These are phyloP conservation scores for Callipepla squamata DNA, from an alignment of 2,113 vertebrate species.

Conservation along the genomic window DNA sequence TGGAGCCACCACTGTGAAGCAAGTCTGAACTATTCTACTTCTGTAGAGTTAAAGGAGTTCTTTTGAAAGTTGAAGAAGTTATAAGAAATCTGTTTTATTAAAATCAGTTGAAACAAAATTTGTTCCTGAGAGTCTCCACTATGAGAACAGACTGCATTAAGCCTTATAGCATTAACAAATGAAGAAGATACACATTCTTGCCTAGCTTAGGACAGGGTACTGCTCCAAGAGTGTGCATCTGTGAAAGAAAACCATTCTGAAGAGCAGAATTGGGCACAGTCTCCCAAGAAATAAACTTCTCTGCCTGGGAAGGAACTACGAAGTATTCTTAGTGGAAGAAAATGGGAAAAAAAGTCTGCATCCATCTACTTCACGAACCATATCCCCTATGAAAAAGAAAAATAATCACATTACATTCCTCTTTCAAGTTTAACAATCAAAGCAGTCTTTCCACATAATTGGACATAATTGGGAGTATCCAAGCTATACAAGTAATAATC, in stretches of 20 bases:
- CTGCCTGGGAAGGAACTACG: background rate
- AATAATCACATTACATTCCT: background rate
- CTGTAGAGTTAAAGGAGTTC: conserved; percentile 1
- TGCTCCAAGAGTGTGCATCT: background rate
- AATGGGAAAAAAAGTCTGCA: background rate
- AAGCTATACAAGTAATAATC: conserved; percentile 6
- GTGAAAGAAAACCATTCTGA: background rate
- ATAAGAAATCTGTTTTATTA: conserved; percentile 59
- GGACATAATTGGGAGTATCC: background rate
- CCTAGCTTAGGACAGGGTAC: background rate
- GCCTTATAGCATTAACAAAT: background rate
- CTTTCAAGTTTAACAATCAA: conserved; percentile 8
- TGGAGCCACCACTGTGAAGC: background rate
- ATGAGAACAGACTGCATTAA: background rate
- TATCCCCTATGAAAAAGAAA: background rate
- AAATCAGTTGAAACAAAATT: conserved; percentile 44
- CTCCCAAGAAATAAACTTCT: background rate
- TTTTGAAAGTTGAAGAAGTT: conserved; percentile 12
- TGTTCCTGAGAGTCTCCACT: conserved; percentile 45
- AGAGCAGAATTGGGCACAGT: background rate
- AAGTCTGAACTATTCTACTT: background rate
- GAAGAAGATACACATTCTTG: background rate
- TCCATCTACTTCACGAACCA: background rate
- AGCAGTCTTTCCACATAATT: background rate
- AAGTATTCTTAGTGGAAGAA: background rate